Percentiles rank a stretch among this genome's conserved stretches.
Evolutionary conservation across 2,888 invertebrate species (phyloP).

Genomic region (Julus scanicus): DNA sequence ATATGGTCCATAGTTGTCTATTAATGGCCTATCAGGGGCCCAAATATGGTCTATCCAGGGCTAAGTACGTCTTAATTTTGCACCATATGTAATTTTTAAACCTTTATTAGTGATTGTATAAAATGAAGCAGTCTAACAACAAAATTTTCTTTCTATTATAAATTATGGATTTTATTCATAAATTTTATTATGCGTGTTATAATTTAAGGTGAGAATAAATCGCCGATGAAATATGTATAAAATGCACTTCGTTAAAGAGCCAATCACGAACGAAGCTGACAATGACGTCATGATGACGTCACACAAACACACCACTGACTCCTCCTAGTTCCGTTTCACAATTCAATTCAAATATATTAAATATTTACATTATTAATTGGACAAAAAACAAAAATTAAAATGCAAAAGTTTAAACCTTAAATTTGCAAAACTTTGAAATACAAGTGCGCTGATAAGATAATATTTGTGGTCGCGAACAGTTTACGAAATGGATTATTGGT

Average conservation of each 20-base stretch:
- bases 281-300: neutral
- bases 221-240: neutral
- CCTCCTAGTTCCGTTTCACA: too few species aligned
- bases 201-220: conserved; percentile 11
- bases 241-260: neutral
- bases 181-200: neutral
- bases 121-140: neutral
- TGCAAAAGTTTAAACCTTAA: too few species aligned
- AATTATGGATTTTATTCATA: conserved; percentile 19
- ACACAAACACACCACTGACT: too few species aligned
- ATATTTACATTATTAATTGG: conserved; percentile 1
- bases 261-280: neutral
- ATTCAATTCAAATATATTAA: neutral
- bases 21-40: too few species aligned
- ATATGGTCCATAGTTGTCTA: too few species aligned
- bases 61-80: too few species aligned
- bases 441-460: neutral
- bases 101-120: too few species aligned
- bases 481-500: too few species aligned
- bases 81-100: too few species aligned
- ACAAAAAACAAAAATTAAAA: neutral
- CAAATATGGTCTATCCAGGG: too few species aligned
- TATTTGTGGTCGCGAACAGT: too few species aligned
- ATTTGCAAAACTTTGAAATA: neutral
- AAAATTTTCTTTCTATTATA: neutral